Conservation (phyloP, 2,797 vertebrate species). For the Sebastes jordani region DNA sequence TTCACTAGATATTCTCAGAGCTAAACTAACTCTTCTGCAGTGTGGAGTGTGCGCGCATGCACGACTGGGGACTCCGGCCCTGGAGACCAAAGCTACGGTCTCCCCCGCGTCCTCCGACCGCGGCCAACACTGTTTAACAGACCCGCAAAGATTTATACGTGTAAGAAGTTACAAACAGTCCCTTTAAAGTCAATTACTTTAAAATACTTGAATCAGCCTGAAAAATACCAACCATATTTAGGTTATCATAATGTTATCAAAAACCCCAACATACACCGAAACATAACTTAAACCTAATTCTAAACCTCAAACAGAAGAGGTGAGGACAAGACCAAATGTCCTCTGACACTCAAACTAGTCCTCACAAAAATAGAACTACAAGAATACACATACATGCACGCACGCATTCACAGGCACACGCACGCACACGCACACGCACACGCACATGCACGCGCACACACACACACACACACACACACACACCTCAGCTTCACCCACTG, state of each 20-base stretch:
- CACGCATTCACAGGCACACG: too few species aligned
- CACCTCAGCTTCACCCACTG: neutral
- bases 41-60: too few species aligned
- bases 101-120: too few species aligned
- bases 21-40: too few species aligned
- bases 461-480: neutral
- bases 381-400: neutral
- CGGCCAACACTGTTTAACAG: too few species aligned
- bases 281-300: neutral
- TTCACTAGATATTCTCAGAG: too few species aligned
- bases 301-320: neutral
- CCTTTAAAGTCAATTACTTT: neutral
- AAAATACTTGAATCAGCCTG: neutral
- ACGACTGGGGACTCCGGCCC: too few species aligned
- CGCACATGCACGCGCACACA: rapidly evolving
- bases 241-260: neutral
- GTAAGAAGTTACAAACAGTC: too few species aligned
- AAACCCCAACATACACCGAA: neutral
- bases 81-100: too few species aligned
- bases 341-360: neutral
- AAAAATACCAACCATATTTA: neutral
- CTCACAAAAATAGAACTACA: neutral
- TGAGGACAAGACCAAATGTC: neutral
- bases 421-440: neutral
- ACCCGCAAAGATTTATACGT: too few species aligned